These are phyloP conservation scores for Pseudomyrmex pallidus DNA, from an alignment of 1,140 invertebrate species.

Conservation along the genomic window DNA sequence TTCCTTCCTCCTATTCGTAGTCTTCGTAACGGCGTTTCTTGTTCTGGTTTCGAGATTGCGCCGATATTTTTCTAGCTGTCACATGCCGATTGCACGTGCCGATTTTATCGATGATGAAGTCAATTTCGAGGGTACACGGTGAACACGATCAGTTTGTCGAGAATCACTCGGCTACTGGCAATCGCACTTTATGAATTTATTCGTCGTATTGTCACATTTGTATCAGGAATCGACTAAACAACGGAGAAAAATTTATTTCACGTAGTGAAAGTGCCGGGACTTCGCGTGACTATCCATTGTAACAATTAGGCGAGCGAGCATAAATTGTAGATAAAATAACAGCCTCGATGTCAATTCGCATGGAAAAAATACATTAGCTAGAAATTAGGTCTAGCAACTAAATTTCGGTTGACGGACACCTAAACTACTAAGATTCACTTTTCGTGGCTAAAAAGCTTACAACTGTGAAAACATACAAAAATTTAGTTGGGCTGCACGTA, in stretches of 20 bases:
- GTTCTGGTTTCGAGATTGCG: slow-evolving; percentile 23
- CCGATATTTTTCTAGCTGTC: slow-evolving; percentile 37
- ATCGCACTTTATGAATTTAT: slow-evolving; percentile 37
- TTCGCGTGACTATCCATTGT: slow-evolving; percentile 53
- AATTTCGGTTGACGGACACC: background rate
- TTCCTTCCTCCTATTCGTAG: background rate
- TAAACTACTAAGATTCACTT: no score
- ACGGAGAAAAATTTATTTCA: background rate
- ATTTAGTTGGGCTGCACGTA: no score
- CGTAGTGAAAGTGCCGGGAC: background rate
- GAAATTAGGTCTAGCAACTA: background rate
- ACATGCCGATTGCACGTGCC: background rate
- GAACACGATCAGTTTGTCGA: background rate
- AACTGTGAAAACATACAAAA: no score
- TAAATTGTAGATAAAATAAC: slow-evolving; percentile 52
- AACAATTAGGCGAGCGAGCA: slow-evolving; percentile 48
- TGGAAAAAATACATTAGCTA: slow-evolving; percentile 1
- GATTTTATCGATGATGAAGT: slow-evolving; percentile 15
- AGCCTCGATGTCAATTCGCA: background rate
- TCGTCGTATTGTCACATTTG: background rate
- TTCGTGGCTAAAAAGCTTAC: no score
- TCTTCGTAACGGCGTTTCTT: slow-evolving; percentile 31
- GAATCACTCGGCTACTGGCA: slow-evolving; percentile 15
- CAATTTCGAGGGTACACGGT: slow-evolving; percentile 12
- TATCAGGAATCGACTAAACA: slow-evolving; percentile 11